phyloP scores from a whole-genome alignment of 2,797 vertebrate species.

The Sus cebifrons region DNA sequence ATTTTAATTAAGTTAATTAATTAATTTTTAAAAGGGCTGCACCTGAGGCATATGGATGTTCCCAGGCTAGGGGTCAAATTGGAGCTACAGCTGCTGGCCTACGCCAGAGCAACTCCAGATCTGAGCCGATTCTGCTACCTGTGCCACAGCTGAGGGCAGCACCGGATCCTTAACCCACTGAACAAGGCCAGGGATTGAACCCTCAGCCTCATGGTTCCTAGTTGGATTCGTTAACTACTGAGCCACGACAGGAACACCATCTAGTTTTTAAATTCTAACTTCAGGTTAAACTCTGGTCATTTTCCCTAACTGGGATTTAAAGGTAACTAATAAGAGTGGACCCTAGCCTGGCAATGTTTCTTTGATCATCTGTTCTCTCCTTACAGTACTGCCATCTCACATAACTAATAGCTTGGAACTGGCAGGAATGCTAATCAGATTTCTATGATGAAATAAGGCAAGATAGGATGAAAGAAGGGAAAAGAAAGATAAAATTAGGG shows the following conservation, averaged over 20 bases:
- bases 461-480: neutral
- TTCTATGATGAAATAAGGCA: constrained; percentile 7
- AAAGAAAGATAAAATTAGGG: neutral
- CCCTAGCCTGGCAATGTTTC: neutral
- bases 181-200: no score
- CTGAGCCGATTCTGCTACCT: no score
- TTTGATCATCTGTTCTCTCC: neutral
- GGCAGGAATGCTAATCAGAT: neutral
- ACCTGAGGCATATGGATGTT: no score
- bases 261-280: neutral
- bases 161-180: no score
- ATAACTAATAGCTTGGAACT: neutral
- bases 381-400: neutral
- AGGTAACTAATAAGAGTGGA: neutral
- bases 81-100: no score
- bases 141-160: no score
- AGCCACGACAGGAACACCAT: neutral
- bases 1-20: no score
- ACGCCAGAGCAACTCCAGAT: no score
- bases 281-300: neutral
- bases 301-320: neutral
- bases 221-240: no score
- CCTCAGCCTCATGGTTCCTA: no score
- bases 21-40: no score
- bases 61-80: no score